Conservation (phyloP, 2,113 vertebrate species). For the Natator depressus region DNA sequence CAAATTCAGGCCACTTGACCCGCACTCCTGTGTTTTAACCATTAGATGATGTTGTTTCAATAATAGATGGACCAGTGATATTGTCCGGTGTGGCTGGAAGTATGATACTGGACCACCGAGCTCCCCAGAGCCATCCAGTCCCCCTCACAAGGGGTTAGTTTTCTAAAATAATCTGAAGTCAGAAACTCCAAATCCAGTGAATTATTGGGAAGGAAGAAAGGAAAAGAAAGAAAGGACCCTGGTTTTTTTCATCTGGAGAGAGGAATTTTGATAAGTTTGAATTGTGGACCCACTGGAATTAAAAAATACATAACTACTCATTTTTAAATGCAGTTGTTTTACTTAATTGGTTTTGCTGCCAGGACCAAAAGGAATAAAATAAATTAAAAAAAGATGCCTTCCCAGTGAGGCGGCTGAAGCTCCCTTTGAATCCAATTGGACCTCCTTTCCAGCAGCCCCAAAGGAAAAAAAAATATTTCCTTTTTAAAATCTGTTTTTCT, state of each 20-base stretch:
- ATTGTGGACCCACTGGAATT: conserved; percentile 77
- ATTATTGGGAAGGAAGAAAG: background rate
- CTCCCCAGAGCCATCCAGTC: background rate
- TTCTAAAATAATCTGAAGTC: background rate
- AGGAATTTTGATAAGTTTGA: conserved; percentile 70
- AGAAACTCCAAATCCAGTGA: background rate
- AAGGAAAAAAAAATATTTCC: too few relatives aligned
- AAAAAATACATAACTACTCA: conserved; percentile 76
- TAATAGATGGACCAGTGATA: background rate
- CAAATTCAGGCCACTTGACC: background rate
- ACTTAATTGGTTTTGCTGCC: conserved; percentile 80
- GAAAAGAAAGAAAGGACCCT: background rate
- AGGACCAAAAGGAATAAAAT: conserved; percentile 56
- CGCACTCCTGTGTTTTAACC: background rate
- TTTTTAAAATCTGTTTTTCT: too few relatives aligned
- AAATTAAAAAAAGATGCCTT: conserved; percentile 62
- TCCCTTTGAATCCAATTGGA: conserved; percentile 71
- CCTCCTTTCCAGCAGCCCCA: too few relatives aligned
- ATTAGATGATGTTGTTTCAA: background rate
- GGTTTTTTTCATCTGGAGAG: conserved; percentile 49
- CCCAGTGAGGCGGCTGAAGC: conserved; percentile 60
- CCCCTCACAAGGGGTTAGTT: background rate
- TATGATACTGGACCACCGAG: background rate
- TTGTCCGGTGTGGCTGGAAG: background rate
- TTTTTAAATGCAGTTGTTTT: conserved; percentile 81